Conservation (phyloP, 1,140 invertebrate genomes). For the Venturia canescens region DNA sequence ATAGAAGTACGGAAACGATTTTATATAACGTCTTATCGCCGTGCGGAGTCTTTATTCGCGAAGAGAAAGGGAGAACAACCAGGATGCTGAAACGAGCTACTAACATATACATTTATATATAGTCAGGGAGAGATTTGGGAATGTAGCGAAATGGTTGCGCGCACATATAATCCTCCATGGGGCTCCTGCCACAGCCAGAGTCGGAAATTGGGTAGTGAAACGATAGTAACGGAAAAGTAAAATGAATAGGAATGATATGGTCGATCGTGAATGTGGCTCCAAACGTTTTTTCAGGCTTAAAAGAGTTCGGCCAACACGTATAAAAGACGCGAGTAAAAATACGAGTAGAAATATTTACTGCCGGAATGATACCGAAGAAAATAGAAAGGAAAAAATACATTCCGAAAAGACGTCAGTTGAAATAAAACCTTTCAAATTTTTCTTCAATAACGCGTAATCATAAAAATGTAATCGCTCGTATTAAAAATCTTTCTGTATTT, state of each 20-base stretch:
- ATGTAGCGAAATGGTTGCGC: slow-evolving; percentile 54
- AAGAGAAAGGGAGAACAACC: background rate
- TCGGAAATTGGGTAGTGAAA: slow-evolving; percentile 63
- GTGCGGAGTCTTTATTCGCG: background rate
- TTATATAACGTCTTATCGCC: slow-evolving; percentile 14
- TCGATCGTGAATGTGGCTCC: background rate
- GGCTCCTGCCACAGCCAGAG: slow-evolving; percentile 45
- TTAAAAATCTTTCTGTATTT: too few species aligned
- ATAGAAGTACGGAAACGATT: background rate
- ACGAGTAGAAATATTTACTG: background rate
- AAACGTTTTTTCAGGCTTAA: slow-evolving; percentile 14
- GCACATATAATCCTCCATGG: slow-evolving; percentile 48
- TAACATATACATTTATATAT: background rate
- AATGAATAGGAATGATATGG: slow-evolving; percentile 56
- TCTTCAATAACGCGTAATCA: too few species aligned
- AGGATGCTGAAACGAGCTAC: slow-evolving; percentile 15
- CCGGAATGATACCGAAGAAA: background rate
- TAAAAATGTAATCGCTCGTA: too few species aligned
- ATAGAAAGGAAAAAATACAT: background rate
- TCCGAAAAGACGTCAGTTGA: too few species aligned
- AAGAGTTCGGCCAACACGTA: background rate
- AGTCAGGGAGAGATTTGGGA: slow-evolving; percentile 60
- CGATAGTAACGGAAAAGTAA: slow-evolving; percentile 56
- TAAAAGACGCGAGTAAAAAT: background rate
- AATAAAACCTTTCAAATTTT: too few species aligned